These are phyloP conservation scores for Suricata suricatta DNA, from an alignment of 2,113 vertebrate species.

Conservation along the genomic window DNA sequence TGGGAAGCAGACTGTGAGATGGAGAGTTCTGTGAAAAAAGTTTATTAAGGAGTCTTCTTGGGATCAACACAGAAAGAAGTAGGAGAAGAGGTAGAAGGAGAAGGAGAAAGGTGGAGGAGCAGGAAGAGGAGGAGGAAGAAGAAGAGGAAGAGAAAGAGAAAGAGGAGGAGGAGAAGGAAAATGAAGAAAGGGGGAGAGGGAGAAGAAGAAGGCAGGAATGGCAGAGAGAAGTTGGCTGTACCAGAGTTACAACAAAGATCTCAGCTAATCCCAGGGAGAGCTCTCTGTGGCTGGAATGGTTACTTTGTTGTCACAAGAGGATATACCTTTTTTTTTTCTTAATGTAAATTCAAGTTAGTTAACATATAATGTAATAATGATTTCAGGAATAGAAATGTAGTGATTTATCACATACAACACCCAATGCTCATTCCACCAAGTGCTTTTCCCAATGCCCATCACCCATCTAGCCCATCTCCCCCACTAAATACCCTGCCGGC, in stretches of 20 bases:
- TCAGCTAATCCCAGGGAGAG: background rate
- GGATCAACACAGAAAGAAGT: background rate
- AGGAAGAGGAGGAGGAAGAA: background rate
- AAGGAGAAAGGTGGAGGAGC: background rate
- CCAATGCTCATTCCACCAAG: too few relatives aligned
- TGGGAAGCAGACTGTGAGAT: background rate
- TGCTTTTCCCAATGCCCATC: too few relatives aligned
- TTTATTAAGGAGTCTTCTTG: background rate
- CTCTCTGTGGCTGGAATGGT: background rate
- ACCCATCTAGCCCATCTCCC: too few relatives aligned
- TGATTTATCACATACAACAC: too few relatives aligned
- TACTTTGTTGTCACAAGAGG: background rate
- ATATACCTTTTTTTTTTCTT: background rate
- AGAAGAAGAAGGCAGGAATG: background rate
- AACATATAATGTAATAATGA: too few relatives aligned
- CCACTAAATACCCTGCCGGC: too few relatives aligned
- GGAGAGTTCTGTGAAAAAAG: background rate
- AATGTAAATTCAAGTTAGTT: too few relatives aligned
- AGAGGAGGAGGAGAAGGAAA: background rate
- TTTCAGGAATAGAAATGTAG: too few relatives aligned
- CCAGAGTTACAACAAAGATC: background rate
- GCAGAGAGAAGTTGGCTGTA: background rate
- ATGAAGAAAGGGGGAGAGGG: too few relatives aligned
- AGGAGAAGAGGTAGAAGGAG: background rate
- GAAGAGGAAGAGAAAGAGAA: fast-evolving